phyloP scores from a whole-genome alignment of 2,113 vertebrate genomes.

The Cromileptes altivelis region DNA sequence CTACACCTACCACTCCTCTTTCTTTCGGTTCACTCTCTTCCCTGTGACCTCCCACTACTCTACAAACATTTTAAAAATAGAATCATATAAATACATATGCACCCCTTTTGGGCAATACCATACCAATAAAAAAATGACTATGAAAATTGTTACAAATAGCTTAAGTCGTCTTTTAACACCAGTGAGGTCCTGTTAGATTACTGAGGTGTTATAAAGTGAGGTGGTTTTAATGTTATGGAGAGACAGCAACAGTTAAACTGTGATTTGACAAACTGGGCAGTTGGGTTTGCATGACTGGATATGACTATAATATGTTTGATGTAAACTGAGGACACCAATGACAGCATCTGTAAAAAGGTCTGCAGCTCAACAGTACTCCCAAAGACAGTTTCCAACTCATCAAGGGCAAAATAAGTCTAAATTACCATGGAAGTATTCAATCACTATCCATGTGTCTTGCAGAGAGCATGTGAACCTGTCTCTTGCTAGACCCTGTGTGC shows the following conservation, averaged over 20 bases:
- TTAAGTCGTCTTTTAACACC: not conserved
- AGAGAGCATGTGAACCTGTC: not conserved
- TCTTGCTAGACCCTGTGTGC: not conserved
- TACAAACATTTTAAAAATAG: constrained; percentile 36
- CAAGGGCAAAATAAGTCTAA: not conserved
- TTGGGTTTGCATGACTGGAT: not conserved
- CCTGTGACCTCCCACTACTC: constrained; percentile 29
- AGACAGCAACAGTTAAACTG: not conserved
- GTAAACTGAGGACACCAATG: not conserved
- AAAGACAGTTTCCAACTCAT: not conserved
- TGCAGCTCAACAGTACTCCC: not conserved
- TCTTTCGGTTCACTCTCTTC: constrained; percentile 49
- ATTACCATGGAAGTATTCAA: not conserved
- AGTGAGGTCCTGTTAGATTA: not conserved
- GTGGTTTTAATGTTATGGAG: not conserved
- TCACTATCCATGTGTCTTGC: too few species aligned
- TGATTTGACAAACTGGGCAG: not conserved
- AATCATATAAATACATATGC: constrained; percentile 13
- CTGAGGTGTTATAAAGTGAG: not conserved
- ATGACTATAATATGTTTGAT: not conserved
- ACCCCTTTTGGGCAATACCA: not conserved
- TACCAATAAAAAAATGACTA: not conserved
- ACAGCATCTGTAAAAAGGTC: not conserved
- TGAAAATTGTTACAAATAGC: not conserved
- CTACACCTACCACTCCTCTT: constrained; percentile 60